Evolutionary conservation across 2,113 vertebrate species (phyloP), one percentile per base, ranked within the genome.

Genomic region (Elgaria multicarinata): DNA sequence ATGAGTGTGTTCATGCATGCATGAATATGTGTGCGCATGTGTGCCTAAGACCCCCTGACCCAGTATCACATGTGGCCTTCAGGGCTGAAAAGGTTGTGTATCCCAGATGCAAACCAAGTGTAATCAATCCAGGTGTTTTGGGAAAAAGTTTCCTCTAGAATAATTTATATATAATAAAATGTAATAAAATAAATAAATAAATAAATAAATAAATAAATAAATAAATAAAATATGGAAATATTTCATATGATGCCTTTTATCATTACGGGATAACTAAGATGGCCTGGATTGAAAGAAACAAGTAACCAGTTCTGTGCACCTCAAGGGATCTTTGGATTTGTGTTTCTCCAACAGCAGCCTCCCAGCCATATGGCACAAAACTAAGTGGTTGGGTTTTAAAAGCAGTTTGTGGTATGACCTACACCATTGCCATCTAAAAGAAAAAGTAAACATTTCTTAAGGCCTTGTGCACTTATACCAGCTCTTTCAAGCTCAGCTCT

Each of bases 111-210:
- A 55, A 79, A 79, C 74, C 39, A 75, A 22, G 20, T 39, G 26
- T 12, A 53, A 92, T 88, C 83, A 66, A 22, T 39, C 10, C 87
- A 90, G 4, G 58, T 3, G 13, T 81, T 86, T 81, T 9, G 86
- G 28, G 39, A 90, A 76, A 89, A 4, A 1, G 44, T 93, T 93
- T 88, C 14, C 28, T n/a, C 9, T 53, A 22, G 39, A 44, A 26
- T 22, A 8, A 75, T 44, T 24, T 75, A 42, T 42, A n/a, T 36
- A n/a, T n/a, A n/a, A n/a, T n/a, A n/a, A n/a, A n/a, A n/a, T n/a
- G n/a, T n/a, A n/a, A n/a, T n/a, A n/a, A n/a, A n/a, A n/a, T n/a
- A n/a, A n/a, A n/a, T n/a, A n/a, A n/a, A n/a, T n/a, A n/a, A n/a
- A n/a, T n/a, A n/a, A n/a, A n/a, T n/a, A n/a, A n/a, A n/a, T n/a